phyloP scores from a whole-genome alignment of 2,888 invertebrate genomes.

The Lithophane leautieri region DNA sequence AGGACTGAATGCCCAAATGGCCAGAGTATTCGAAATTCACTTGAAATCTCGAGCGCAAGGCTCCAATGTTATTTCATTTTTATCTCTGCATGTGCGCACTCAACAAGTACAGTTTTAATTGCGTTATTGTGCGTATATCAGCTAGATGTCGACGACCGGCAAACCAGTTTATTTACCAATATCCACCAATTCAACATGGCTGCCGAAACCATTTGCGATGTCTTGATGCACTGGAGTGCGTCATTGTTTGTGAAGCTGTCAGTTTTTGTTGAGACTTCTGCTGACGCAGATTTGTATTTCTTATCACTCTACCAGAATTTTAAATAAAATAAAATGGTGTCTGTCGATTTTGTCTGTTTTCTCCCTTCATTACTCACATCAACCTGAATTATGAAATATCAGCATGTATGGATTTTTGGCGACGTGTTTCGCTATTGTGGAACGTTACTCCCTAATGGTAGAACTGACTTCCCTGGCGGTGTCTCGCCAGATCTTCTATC shows the following conservation, averaged over 20 bases:
- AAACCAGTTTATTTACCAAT: constrained; percentile 49
- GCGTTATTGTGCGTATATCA: constrained; percentile 12
- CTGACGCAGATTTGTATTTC: constrained; percentile 1
- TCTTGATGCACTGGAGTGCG: constrained; percentile 18
- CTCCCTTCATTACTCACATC: background rate
- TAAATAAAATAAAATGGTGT: background rate
- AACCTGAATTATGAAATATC: background rate
- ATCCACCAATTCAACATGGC: constrained; percentile 26
- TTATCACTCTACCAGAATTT: background rate
- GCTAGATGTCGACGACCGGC: constrained; percentile 48
- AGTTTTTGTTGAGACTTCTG: background rate
- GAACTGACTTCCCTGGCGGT: no score
- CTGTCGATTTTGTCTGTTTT: background rate
- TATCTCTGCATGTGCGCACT: background rate
- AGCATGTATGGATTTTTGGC: no score
- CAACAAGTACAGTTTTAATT: constrained; percentile 12
- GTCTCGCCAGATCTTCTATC: background rate
- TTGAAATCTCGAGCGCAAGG: background rate
- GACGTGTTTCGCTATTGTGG: background rate
- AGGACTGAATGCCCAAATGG: background rate
- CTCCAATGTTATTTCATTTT: background rate
- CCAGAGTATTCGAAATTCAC: background rate
- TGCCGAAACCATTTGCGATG: constrained; percentile 25
- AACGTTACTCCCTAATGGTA: background rate
- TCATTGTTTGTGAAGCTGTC: constrained; percentile 37